Evolutionary conservation across 2,113 vertebrate species (phyloP), one percentile per base, ranked within the genome.

Genomic region (Nothoprocta pentlandii): DNA sequence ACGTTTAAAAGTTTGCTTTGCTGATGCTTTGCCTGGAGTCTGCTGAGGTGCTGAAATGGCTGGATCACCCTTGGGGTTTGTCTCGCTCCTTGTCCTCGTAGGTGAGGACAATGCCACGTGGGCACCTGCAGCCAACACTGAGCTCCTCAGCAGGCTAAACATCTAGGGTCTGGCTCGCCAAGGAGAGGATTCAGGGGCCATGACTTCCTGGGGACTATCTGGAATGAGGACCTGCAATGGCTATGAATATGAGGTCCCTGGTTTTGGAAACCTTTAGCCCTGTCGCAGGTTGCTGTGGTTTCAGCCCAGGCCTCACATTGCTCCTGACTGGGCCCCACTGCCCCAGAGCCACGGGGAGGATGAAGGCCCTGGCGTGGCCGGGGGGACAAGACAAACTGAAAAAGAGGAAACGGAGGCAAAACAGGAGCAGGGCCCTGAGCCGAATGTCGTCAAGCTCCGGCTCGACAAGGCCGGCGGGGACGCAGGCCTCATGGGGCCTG

Each of bases 401-500:
- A 36, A 5, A 39, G 47, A 49, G 22, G 25, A 71, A 53, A 20
- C 66, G 5, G 11, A 30, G 9, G 8, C 36, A 22, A 84, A 66
- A n/a, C 2, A 15, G 5, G 23, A 12, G 66, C 32, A 34, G 81
- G 32, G 58, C 13, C 25, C 59, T 1, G 9, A 46, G 73, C 47
- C 76, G 76, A 61, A 74, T 80, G 59, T 76, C 49, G 53, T 34
- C 32, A 47, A 53, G 17, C 7, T 12, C 16, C 49, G n/a, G n/a
- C 17, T 78, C 17, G 15, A 47, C 16, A 19, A 58, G 44, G 46
- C 59, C 70, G 25, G 23, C 21, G 47, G 28, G 76, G 34, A 68
- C 53, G 36, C 0, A 4, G 47, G 47, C 0, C 0, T 80, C 81
- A 62, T 1, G 53, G 54, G 28, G 26, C 9, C 41, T 21, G 28